phyloP scores from a whole-genome alignment of 2,888 invertebrate species.

The Sisyra terminalis region DNA sequence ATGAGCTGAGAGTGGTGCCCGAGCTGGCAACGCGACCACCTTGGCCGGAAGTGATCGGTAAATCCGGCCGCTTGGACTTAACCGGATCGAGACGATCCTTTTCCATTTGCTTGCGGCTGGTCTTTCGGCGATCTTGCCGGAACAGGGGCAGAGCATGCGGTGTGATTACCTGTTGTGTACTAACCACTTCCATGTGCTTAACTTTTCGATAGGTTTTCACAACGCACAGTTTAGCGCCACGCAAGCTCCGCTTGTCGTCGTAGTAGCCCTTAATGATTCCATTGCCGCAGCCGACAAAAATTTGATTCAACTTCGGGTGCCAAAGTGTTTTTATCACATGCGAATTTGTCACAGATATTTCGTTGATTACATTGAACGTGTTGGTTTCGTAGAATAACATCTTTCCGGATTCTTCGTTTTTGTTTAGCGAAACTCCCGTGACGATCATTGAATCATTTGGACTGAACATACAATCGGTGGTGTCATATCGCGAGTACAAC shows the following conservation, averaged over 20 bases:
- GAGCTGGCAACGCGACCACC: constrained; percentile 91
- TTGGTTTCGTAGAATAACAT: constrained; percentile 66
- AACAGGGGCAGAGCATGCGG: constrained; percentile 93
- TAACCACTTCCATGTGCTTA: constrained; percentile 71
- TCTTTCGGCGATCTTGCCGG: constrained; percentile 77
- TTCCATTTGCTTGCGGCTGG: constrained; percentile 78
- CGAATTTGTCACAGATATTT: constrained; percentile 60
- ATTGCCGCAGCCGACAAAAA: constrained; percentile 83
- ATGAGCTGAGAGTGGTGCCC: constrained; percentile 90
- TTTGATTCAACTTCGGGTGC: constrained; percentile 97
- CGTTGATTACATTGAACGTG: constrained; percentile 54
- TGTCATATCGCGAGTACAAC: constrained; percentile 72
- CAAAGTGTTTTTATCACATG: constrained; percentile 80
- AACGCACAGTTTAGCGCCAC: constrained; percentile 84
- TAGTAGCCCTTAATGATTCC: constrained; percentile 84
- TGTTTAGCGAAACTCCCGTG: constrained; percentile 71
- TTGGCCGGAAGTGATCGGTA: constrained; percentile 77
- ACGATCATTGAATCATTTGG: constrained; percentile 82
- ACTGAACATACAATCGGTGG: constrained; percentile 71
- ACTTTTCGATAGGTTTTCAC: constrained; percentile 64
- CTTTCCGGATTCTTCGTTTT: constrained; percentile 41
- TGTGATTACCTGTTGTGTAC: constrained; percentile 86
- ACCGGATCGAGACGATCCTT: constrained; percentile 78
- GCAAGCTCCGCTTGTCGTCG: constrained; percentile 67
- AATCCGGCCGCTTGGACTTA: constrained; percentile 65